Conservation (phyloP, 2,797 vertebrate genomes). For the Molossus alvarezi region DNA sequence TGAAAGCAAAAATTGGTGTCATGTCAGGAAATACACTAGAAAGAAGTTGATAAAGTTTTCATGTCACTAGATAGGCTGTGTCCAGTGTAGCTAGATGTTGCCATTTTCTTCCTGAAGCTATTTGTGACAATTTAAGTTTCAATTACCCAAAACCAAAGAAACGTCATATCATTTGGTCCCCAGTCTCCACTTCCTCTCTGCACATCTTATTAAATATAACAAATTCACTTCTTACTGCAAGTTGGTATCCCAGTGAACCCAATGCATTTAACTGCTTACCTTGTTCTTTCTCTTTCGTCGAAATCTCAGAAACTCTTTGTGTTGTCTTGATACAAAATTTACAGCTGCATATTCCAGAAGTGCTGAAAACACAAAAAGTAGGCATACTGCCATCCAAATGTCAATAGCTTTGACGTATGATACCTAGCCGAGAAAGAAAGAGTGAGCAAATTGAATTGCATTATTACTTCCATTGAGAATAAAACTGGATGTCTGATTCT, state of each 20-base stretch:
- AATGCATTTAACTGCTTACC: slow-evolving; percentile 88
- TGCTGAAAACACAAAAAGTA: slow-evolving; percentile 98
- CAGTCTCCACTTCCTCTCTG: not conserved
- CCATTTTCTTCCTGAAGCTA: slow-evolving; percentile 16
- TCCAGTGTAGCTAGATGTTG: not conserved
- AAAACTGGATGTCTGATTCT: not conserved
- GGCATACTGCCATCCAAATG: slow-evolving; percentile 99
- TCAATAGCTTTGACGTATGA: slow-evolving; percentile 99
- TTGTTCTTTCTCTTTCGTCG: slow-evolving; percentile 94
- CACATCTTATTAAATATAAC: not conserved
- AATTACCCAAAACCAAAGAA: not conserved
- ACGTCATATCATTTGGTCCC: not conserved
- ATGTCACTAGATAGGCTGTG: not conserved
- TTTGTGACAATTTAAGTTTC: slow-evolving; percentile 26
- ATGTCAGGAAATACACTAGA: not conserved
- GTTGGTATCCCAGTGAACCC: not conserved
- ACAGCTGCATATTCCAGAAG: slow-evolving; percentile 98
- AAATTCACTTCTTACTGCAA: not conserved
- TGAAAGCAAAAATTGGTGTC: not conserved
- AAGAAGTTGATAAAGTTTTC: not conserved
- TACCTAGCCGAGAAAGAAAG: slow-evolving; percentile 90
- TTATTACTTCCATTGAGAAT: not conserved
- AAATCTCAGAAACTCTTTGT: slow-evolving; percentile 97
- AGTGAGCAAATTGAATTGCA: not conserved
- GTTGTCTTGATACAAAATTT: slow-evolving; percentile 98